phyloP scores from a whole-genome alignment of 2,797 vertebrate genomes.

The Cossypha niveicapilla region DNA sequence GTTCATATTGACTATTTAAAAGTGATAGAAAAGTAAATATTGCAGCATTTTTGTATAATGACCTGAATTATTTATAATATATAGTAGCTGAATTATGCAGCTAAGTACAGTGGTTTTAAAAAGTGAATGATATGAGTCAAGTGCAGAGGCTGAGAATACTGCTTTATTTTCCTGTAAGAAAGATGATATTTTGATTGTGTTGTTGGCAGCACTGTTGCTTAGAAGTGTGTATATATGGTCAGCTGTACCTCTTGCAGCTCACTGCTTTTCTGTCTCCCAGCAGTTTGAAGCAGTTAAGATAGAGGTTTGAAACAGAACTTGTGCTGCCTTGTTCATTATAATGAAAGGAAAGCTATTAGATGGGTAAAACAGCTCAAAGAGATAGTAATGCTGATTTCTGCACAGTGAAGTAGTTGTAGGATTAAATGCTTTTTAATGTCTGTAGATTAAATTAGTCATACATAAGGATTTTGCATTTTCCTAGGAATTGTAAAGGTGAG shows the following conservation, averaged over 20 bases:
- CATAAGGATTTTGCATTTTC: not conserved
- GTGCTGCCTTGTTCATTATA: not conserved
- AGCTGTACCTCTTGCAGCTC: not conserved
- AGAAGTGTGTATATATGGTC: not conserved
- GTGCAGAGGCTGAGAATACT: not conserved
- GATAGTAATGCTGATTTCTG: not conserved
- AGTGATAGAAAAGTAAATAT: not conserved
- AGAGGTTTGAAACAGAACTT: not conserved
- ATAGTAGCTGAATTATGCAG: not conserved
- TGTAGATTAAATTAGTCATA: not conserved
- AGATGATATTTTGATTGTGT: not conserved
- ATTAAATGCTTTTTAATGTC: not conserved
- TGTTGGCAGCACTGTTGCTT: not conserved
- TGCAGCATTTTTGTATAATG: not conserved
- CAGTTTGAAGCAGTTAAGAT: not conserved
- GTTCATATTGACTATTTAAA: not conserved
- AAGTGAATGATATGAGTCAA: not conserved
- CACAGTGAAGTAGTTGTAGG: not conserved
- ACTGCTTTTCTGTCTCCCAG: not conserved
- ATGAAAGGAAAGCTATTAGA: not conserved
- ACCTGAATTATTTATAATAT: too few relatives aligned
- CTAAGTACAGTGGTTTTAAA: not conserved
- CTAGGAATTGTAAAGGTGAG: not conserved
- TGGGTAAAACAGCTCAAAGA: not conserved
- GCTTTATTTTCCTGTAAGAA: not conserved